Conservation (phyloP, 2,888 invertebrate species). For the Metellina segmentata region DNA sequence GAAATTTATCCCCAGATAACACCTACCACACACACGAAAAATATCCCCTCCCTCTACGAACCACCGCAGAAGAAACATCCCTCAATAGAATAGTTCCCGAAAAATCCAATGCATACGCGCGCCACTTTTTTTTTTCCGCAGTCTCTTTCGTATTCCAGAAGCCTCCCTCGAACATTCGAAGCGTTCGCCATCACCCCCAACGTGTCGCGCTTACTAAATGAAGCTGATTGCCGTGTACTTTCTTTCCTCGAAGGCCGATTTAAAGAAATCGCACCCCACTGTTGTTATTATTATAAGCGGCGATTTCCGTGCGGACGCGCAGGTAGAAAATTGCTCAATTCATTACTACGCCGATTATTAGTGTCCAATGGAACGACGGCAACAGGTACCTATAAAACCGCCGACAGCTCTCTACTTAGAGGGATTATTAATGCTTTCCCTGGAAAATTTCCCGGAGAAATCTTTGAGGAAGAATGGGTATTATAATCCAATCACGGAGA, state of each 20-base stretch:
- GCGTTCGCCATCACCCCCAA: background rate
- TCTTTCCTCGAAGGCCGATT: background rate
- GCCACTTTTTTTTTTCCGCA: too few species aligned
- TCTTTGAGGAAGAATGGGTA: slow-evolving; percentile 7
- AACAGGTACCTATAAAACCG: slow-evolving; percentile 12
- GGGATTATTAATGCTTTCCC: slow-evolving; percentile 30
- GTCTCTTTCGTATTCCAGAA: background rate
- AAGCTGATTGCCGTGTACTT: slow-evolving; percentile 11
- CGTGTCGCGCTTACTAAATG: slow-evolving; percentile 38
- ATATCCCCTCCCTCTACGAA: too few species aligned
- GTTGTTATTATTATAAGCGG: background rate
- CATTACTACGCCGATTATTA: slow-evolving; percentile 26
- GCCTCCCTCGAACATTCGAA: background rate
- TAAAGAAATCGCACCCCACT: background rate
- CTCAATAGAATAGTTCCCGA: too few species aligned
- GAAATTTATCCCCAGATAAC: too few species aligned
- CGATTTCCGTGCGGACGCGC: background rate
- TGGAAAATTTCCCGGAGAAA: background rate
- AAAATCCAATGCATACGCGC: too few species aligned
- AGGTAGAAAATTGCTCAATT: slow-evolving; percentile 50
- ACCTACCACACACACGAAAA: too few species aligned
- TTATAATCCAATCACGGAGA: background rate
- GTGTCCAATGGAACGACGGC: background rate
- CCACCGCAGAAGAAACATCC: too few species aligned
- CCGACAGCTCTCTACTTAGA: slow-evolving; percentile 22